phyloP scores from a whole-genome alignment of 2,113 vertebrate species.

The Grus americana region DNA sequence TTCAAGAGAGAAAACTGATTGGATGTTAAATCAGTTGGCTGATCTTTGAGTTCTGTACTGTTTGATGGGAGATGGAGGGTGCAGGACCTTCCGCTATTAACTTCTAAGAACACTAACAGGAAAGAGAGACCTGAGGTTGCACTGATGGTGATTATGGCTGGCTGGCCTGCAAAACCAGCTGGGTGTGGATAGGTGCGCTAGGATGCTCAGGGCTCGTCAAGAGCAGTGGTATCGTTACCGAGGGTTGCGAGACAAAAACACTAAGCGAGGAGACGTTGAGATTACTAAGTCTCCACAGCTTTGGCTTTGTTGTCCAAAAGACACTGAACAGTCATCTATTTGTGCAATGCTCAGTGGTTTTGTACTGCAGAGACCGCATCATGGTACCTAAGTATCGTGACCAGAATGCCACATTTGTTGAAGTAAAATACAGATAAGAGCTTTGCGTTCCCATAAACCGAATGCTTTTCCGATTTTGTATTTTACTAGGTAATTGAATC shows the following conservation, averaged over 20 bases:
- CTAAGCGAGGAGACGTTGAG: neutral
- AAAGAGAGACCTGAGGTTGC: neutral
- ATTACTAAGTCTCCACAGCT: neutral
- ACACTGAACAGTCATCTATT: neutral
- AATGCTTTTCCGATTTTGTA: neutral
- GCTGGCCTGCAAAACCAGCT: neutral
- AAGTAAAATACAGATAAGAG: neutral
- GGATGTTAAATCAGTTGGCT: neutral
- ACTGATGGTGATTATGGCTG: neutral
- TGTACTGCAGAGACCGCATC: neutral
- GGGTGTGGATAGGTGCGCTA: neutral
- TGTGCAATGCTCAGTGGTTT: neutral
- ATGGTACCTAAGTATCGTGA: rapidly evolving
- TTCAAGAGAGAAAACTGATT: neutral
- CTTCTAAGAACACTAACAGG: neutral
- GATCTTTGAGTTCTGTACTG: neutral
- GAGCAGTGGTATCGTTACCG: neutral
- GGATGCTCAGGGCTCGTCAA: neutral
- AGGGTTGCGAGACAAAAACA: neutral
- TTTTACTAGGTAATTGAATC: conserved; percentile 5
- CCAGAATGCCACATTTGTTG: neutral
- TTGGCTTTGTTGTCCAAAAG: neutral
- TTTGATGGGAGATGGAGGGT: neutral
- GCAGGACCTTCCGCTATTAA: neutral
- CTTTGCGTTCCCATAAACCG: neutral